These are phyloP conservation scores for Aspidiotus destructor DNA, from an alignment of 2,888 invertebrate species.

Conservation along the genomic window DNA sequence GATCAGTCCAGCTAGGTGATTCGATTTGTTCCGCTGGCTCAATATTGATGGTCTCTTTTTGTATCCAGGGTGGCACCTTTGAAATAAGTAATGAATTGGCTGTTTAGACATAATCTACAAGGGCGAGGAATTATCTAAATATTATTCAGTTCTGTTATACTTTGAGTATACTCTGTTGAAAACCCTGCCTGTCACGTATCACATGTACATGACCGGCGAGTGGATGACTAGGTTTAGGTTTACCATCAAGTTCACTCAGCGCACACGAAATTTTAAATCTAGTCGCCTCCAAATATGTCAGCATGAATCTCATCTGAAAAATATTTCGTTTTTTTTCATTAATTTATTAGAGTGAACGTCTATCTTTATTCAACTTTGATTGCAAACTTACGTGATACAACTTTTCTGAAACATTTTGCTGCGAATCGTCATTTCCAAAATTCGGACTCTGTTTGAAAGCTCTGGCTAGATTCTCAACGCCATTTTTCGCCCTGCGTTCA, in stretches of 20 bases:
- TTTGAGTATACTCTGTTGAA: constrained; percentile 75
- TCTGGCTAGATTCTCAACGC: constrained; percentile 76
- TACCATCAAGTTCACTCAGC: constrained; percentile 69
- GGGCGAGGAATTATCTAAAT: not conserved
- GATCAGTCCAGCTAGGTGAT: constrained; percentile 58
- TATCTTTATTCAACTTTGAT: not conserved
- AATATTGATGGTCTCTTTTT: constrained; percentile 47
- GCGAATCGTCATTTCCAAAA: constrained; percentile 77
- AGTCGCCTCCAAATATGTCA: constrained; percentile 83
- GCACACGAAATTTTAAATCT: constrained; percentile 77
- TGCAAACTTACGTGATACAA: constrained; percentile 67
- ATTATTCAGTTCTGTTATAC: constrained; percentile 42
- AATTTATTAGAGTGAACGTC: not conserved
- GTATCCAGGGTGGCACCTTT: constrained; percentile 63
- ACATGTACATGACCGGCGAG: constrained; percentile 77
- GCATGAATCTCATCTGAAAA: constrained; percentile 77
- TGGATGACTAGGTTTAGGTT: constrained; percentile 67
- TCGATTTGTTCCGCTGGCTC: constrained; percentile 44
- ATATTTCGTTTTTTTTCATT: not conserved
- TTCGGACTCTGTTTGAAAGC: constrained; percentile 77
- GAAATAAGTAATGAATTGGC: not conserved
- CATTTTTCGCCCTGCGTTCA: constrained; percentile 79
- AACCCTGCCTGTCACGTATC: constrained; percentile 78
- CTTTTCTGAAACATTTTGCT: constrained; percentile 83
- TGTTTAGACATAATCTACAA: not conserved